Base-by-base conservation (phyloP, 1,140 invertebrate genomes). In the Drosophila pseudoananassae region DNA sequence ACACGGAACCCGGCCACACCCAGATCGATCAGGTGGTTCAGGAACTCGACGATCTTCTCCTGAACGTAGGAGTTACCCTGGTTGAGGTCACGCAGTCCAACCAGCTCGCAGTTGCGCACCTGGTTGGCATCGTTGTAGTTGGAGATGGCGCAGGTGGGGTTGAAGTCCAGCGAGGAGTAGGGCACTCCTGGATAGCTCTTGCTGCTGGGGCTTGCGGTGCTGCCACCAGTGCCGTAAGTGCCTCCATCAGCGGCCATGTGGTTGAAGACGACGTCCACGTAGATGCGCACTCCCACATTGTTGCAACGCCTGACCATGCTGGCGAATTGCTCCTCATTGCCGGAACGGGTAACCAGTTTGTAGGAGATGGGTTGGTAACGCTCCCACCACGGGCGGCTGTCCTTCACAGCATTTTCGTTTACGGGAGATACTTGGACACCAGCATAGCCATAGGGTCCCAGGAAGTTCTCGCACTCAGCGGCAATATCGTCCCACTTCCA, bases 41-140 rank as follows among this genome's bases (percentile, higher is more conserved):
- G n/a, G n/a, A 40, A 40, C 38, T 40, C 38, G n/a, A 40, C 38
- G n/a, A 40, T 10, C 38, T 40, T 40, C n/a, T 40, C 38, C 38
- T 14, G 38, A 5, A 40, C 38, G n/a, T 40, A 40, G 38, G 12
- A 14, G 38, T 40, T 40, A 4, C 38, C 38, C 38, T 40, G 38
- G n/a, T 40, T 40, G 12, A 40, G 38, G n/a, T 40, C 38, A 12
- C 38, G 38, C n/a, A 40, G n/a, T 14, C 38, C 38, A 6, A 40
- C 38, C 38, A 40, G 38, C 38, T 40, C 38, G n/a, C 38, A 40
- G 38, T 40, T 40, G 38, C 38, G 38, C 38, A 40, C 38, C n/a
- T 40, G 38, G 38, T n/a, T 40, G 38, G 38, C 38, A 40, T 40
- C 38, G 38, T 40, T 40, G 38, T 40, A 40, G 38, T 40, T 40